These are phyloP conservation scores for Zophobas morio DNA, from an alignment of 1,140 invertebrate species.

Conservation along the genomic window DNA sequence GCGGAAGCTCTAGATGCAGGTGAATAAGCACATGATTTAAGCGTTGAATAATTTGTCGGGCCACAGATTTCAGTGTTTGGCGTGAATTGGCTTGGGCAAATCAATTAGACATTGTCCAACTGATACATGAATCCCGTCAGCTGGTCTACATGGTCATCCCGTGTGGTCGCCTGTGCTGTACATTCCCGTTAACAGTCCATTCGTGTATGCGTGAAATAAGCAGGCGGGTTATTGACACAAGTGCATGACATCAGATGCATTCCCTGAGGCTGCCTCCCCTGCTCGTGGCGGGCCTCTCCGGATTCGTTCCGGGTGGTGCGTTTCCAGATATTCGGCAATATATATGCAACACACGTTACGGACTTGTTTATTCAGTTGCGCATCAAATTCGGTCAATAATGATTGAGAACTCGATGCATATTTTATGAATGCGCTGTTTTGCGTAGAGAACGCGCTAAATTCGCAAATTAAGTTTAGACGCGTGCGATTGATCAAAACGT, in stretches of 20 bases:
- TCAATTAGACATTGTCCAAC: slow-evolving; percentile 42
- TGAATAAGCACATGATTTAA: slow-evolving; percentile 15
- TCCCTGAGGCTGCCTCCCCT: slow-evolving; percentile 27
- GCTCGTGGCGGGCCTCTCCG: neutral
- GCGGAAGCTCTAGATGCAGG: no score
- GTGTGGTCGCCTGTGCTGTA: slow-evolving; percentile 28
- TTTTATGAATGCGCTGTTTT: slow-evolving; percentile 5
- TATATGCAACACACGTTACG: slow-evolving; percentile 22
- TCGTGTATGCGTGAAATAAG: slow-evolving; percentile 42
- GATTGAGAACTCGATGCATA: slow-evolving; percentile 26
- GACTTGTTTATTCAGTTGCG: slow-evolving; percentile 34
- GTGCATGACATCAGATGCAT: slow-evolving; percentile 33
- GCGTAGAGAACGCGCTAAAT: slow-evolving; percentile 9
- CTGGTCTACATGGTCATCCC: slow-evolving; percentile 27
- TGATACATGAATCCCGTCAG: slow-evolving; percentile 45
- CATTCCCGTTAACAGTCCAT: slow-evolving; percentile 43
- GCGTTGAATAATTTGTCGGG: slow-evolving; percentile 23
- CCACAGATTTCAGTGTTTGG: slow-evolving; percentile 13
- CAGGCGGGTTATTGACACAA: slow-evolving; percentile 42
- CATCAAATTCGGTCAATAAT: slow-evolving; percentile 30
- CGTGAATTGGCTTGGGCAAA: slow-evolving; percentile 39
- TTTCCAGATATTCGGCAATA: slow-evolving; percentile 9
- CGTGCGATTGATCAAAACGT: neutral
- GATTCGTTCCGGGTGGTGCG: slow-evolving; percentile 2
- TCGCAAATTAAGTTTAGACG: slow-evolving; percentile 11